These are phyloP conservation scores for Spea hammondii DNA, from an alignment of 2,797 vertebrate genomes.

Conservation along the genomic window DNA sequence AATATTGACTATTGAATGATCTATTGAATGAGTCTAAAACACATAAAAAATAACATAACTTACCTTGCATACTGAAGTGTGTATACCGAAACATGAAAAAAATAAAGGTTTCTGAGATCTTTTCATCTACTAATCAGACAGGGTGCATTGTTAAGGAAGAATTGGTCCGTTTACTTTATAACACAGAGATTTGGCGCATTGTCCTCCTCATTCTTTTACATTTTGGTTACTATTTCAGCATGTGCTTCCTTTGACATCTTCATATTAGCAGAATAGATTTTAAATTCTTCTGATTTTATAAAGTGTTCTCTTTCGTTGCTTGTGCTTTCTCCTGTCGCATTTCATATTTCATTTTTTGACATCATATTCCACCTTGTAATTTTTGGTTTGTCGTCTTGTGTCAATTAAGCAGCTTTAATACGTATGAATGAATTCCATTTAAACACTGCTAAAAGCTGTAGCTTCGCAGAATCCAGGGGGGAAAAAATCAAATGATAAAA, in stretches of 20 bases:
- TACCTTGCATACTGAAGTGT: background rate
- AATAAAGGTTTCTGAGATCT: background rate
- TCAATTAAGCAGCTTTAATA: too few species aligned
- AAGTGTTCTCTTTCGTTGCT: fast-evolving
- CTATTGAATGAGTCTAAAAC: background rate
- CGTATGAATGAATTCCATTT: too few species aligned
- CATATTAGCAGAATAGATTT: background rate
- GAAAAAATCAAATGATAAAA: too few species aligned
- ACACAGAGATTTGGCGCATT: background rate
- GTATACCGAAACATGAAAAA: background rate
- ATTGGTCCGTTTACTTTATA: background rate
- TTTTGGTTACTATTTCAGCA: fast-evolving
- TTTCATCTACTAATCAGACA: background rate
- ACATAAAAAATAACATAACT: background rate
- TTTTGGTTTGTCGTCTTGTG: too few species aligned
- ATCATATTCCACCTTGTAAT: too few species aligned
- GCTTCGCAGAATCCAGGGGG: too few species aligned
- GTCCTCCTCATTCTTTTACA: fast-evolving
- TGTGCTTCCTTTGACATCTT: background rate
- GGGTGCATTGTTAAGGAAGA: background rate
- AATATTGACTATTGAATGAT: too few species aligned
- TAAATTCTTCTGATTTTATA: background rate
- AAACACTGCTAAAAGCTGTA: too few species aligned
- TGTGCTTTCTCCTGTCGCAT: conserved; percentile 4
- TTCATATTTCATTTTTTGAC: background rate